Percentiles rank a stretch among this genome's conserved stretches.
Conservation (phyloP, 2,888 invertebrate genomes). For the Drosophila borealis region DNA sequence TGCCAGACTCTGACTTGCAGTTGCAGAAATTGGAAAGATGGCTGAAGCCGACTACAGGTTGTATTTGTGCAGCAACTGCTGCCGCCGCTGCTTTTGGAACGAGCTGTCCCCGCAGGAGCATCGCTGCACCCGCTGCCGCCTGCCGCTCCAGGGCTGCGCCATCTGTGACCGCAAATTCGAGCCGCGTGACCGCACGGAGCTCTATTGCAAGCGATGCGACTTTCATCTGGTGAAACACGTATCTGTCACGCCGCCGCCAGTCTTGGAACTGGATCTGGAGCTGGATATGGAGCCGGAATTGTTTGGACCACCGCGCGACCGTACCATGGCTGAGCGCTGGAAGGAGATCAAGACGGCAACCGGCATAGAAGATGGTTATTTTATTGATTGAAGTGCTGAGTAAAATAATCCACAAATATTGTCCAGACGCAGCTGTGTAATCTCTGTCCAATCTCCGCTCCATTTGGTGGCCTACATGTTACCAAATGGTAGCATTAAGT, state of each 20-base stretch:
- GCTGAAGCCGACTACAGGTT: conserved; percentile 9
- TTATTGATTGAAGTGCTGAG: conserved; percentile 10
- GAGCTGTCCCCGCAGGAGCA: conserved; percentile 52
- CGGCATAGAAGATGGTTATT: conserved; percentile 28
- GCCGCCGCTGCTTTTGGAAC: conserved; percentile 37
- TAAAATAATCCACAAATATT: conserved; percentile 16
- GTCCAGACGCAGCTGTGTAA: conserved; percentile 4
- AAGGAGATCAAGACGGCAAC: conserved; percentile 30
- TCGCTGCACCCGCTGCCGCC: conserved; percentile 41
- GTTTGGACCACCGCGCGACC: background rate
- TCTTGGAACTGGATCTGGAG: conserved; percentile 18
- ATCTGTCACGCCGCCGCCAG: conserved; percentile 24
- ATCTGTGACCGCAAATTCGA: conserved; percentile 51
- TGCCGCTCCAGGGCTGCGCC: conserved; percentile 34
- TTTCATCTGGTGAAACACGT: conserved; percentile 38
- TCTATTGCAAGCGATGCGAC: conserved; percentile 59
- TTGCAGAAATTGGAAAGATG: conserved; percentile 8
- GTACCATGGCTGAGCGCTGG: conserved; percentile 51
- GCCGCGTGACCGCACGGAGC: conserved; percentile 16
- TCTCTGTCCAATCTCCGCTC: conserved; percentile 20
- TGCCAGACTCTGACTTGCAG: background rate
- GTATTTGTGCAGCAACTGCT: conserved; percentile 54
- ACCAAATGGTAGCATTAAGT: conserved; percentile 29
- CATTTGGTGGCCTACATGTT: conserved; percentile 24
- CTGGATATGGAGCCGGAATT: conserved; percentile 11